Conservation (phyloP, 2,113 vertebrate genomes). For the Camelus dromedarius region DNA sequence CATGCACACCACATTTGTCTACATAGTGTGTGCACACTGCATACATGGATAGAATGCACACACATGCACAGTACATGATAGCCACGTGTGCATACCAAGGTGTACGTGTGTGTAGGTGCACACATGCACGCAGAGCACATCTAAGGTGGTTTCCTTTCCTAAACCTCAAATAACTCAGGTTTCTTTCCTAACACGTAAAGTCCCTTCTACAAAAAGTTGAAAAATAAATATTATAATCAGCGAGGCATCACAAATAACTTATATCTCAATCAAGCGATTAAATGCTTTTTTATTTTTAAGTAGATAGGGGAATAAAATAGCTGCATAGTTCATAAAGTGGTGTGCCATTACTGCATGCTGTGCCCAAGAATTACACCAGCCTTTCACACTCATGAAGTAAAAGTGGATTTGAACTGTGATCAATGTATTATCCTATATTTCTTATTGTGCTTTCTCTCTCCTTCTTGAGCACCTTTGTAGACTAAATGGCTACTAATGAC, state of each 20-base stretch:
- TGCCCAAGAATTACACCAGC: conserved; percentile 89
- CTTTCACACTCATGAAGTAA: conserved; percentile 90
- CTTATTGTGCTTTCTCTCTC: conserved; percentile 89
- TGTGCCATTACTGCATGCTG: conserved; percentile 91
- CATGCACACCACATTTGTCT: neutral
- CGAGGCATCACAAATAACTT: conserved; percentile 90
- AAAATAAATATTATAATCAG: conserved; percentile 89
- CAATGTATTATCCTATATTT: conserved; percentile 91
- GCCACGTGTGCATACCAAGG: neutral
- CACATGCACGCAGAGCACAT: neutral
- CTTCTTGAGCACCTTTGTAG: conserved; percentile 90
- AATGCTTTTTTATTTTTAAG: conserved; percentile 92
- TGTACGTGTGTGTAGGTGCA: no score
- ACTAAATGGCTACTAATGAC: conserved; percentile 95
- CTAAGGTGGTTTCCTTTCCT: neutral
- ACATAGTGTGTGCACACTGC: no score
- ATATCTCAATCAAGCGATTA: conserved; percentile 91
- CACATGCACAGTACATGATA: no score
- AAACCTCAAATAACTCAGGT: conserved; percentile 58
- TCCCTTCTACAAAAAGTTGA: conserved; percentile 83
- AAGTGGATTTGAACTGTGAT: conserved; percentile 89
- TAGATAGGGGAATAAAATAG: conserved; percentile 90
- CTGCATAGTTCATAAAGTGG: conserved; percentile 90
- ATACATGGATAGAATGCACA: no score
- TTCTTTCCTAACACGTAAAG: conserved; percentile 82